Evolutionary conservation across 2,113 vertebrate genomes (phyloP).

Genomic region (Brachypodius melanocephalos): DNA sequence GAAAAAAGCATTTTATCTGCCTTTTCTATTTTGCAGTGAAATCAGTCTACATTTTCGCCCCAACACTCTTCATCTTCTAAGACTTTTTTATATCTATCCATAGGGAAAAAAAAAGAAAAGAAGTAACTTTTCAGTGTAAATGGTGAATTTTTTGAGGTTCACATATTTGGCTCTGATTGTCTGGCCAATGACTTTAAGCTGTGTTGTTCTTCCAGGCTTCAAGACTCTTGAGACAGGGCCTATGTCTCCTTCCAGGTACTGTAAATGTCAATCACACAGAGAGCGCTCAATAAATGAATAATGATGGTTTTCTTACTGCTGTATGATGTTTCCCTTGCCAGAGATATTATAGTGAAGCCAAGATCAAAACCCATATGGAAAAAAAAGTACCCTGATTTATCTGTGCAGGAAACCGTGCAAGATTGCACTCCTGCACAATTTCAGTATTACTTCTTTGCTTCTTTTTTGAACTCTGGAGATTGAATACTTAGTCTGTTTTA

Average conservation of each 20-base stretch:
- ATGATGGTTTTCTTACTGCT: neutral
- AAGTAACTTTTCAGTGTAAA: neutral
- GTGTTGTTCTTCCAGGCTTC: neutral
- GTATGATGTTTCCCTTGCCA: neutral
- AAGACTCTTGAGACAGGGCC: neutral
- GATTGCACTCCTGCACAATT: neutral
- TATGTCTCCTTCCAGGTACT: neutral
- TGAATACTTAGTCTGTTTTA: neutral
- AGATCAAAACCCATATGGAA: conserved; percentile 13
- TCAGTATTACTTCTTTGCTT: neutral
- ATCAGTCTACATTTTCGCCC: neutral
- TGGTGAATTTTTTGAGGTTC: neutral
- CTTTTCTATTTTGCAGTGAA: neutral
- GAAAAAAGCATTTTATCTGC: neutral
- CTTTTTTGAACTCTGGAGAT: neutral
- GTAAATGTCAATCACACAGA: conserved; percentile 37
- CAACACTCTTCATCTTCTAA: neutral
- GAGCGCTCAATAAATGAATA: conserved; percentile 24
- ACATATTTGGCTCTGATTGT: neutral
- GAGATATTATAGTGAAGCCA: conserved; percentile 5
- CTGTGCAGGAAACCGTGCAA: neutral
- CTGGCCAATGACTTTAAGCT: neutral
- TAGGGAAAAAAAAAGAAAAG: neutral
- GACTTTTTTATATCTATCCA: neutral
- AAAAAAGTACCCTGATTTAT: neutral